These are phyloP conservation scores for Gopherus flavomarginatus DNA, from an alignment of 2,113 vertebrate genomes.

Conservation along the genomic window DNA sequence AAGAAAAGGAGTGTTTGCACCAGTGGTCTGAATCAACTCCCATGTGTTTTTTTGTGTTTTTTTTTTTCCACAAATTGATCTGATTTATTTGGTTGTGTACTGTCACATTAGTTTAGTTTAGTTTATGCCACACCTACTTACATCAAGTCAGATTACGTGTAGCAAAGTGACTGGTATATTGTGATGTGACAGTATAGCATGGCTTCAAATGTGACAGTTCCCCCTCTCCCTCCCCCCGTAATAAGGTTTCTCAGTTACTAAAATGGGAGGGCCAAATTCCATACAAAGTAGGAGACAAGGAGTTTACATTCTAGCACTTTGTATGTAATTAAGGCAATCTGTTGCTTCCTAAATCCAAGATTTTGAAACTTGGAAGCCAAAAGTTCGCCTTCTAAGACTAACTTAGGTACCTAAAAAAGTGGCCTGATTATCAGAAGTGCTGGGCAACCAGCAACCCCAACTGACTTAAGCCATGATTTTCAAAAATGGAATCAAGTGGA, in stretches of 20 bases:
- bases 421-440: background rate
- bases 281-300: background rate
- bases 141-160: background rate
- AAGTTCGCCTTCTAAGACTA: background rate
- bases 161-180: background rate
- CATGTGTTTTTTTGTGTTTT: background rate
- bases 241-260: background rate
- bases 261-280: background rate
- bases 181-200: background rate
- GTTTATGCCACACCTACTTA: background rate
- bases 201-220: background rate
- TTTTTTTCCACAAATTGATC: background rate
- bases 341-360: background rate
- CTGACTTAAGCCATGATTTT: background rate
- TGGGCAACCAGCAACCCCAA: background rate
- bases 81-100: background rate
- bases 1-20: background rate
- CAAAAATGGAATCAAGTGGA: background rate
- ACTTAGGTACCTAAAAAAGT: background rate
- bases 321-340: background rate
- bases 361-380: background rate
- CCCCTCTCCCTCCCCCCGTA: background rate
- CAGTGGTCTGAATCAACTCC: background rate
- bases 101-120: background rate
- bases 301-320: background rate